Evolutionary conservation across 2,113 vertebrate species (phyloP), one percentile per base, ranked within the genome.

Genomic region (Pitta sordida): DNA sequence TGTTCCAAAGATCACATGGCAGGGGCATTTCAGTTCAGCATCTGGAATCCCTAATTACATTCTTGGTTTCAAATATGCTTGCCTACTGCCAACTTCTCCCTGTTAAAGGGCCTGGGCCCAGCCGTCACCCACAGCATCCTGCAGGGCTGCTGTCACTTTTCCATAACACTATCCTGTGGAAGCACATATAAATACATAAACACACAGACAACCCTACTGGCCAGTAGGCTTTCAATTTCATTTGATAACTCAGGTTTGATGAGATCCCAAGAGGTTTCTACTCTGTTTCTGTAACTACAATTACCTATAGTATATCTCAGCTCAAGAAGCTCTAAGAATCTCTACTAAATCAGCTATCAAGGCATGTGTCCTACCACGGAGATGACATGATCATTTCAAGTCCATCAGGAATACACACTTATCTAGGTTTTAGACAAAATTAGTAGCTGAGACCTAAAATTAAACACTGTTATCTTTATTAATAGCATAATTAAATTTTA

Each of bases 1-100:
- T 55, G 87, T 74, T 96, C 91, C 94, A 96, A 91, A 87, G 87
- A 91, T 95, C 94, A 95, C 84, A 94, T 85, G 90, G 84, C 29
- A 80, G 59, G 52, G 85, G 90, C 82, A 96, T 79, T 95, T 80
- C 68, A 95, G 91, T 95, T 92, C 94, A 94, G 82, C 90, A 96
- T 94, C 75, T 95, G 94, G 91, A 90, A 91, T 91, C 78, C 79
- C 78, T 83, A 95, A 90, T 74, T 55, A 77, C 87, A 90, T 91
- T 95, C 87, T 60, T 95, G 63, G 41, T 94, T 88, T 91, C 71
- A 95, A 93, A 93, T 83, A 91, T 48, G 63, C 30, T 56, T 55
- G 46, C 26, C 58, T 74, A 43, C 63, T 92, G 94, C 91, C 96
- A 96, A 89, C 84, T 77, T 48, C 75, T 94, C 70, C 26, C 84